These are phyloP conservation scores for Mus caroli DNA, from an alignment of 2,797 vertebrate species.

Conservation along the genomic window DNA sequence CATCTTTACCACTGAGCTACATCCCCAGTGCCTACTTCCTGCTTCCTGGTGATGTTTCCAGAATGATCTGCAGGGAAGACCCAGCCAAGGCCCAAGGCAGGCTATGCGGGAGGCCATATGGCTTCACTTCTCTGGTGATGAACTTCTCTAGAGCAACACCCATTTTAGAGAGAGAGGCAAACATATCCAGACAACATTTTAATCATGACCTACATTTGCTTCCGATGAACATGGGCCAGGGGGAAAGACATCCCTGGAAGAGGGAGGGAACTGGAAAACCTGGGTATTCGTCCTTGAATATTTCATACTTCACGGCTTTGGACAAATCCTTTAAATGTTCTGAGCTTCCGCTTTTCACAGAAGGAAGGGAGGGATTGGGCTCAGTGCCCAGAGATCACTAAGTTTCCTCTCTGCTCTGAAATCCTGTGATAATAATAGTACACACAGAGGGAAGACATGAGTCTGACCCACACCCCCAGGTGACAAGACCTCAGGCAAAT, in stretches of 20 bases:
- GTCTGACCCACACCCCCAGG: background rate
- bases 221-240: background rate
- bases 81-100: background rate
- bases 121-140: constrained; percentile 23
- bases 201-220: constrained; percentile 6
- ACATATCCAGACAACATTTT: background rate
- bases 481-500: background rate
- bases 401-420: constrained; percentile 45
- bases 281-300: constrained; percentile 37
- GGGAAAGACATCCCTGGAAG: background rate
- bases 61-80: background rate
- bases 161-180: background rate
- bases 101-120: background rate
- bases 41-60: constrained; percentile 47
- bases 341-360: constrained; percentile 6
- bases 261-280: background rate
- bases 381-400: background rate
- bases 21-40: background rate
- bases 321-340: constrained; percentile 34
- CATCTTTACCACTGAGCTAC: background rate
- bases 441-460: background rate
- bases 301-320: background rate
- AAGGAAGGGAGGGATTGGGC: constrained; percentile 10
- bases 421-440: background rate
- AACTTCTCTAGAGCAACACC: constrained; percentile 38